Base-by-base conservation (phyloP, 2,888 invertebrate species). In the Hemistola chrysoprasaria region DNA sequence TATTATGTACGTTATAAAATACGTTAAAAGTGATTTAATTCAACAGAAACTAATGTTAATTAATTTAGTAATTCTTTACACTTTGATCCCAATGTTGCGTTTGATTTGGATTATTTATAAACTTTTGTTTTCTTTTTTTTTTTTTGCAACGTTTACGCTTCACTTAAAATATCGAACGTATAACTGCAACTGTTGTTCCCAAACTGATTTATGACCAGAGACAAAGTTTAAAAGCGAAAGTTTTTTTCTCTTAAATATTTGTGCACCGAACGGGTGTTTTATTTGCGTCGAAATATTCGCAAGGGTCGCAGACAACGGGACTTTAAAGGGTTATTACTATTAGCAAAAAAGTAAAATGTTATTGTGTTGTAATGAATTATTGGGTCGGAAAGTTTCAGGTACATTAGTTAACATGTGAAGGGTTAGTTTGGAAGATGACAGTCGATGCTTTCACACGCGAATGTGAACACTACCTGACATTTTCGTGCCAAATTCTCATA, bases 281-380 rank as follows among this genome's bases (percentile, higher is more conserved):
- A 83, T 87, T 87, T 86, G 84, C 78, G 78, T 76, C 80, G 65
- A 80, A 80, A 83, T 76, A 69, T 79, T 81, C 74, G 86, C 86
- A 81, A 84, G 85, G 88, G 87, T 83, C 70, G 69, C 66, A 73
- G 77, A 79, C 78, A 78, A 71, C 76, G 70, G 71, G 42, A 54
- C 50, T 50, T 63, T 69, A 71, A 88, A 84, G 83, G 88, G 86
- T 79, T 84, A 84, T 86, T 85, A 83, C 69, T 86, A 82, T 85
- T 87, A 87, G 43, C 43, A 11, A 38, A 36, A 41, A 29, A 41
- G 4, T 22, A 80, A 78, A 78, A 79, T 82, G 76, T 78, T 62
- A 78, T 88, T 88, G 88, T 88, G 79, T 55, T 62, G 62, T 88
- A 88, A 88, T 88, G 86, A 88, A 87, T 88, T 88, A 88, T 86